These are phyloP conservation scores for Toxostoma redivivum DNA, from an alignment of 2,113 vertebrate species.

Conservation along the genomic window DNA sequence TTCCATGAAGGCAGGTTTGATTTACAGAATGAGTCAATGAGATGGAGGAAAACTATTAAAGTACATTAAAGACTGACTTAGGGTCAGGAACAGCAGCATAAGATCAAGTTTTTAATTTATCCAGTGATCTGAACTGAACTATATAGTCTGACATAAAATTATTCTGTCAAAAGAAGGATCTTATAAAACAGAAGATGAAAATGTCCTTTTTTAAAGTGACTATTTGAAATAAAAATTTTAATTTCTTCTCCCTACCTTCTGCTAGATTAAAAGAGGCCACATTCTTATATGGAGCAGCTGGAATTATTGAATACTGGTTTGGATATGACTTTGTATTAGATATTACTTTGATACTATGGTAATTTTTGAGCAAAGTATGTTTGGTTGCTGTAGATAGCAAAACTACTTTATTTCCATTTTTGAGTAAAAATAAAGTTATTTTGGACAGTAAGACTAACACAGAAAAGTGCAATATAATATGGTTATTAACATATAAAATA, in stretches of 20 bases:
- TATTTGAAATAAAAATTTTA: not conserved
- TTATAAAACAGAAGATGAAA: not conserved
- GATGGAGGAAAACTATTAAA: slow-evolving; percentile 24
- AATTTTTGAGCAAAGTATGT: not conserved
- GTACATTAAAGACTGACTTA: not conserved
- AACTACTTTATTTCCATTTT: not conserved
- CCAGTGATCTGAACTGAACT: slow-evolving; percentile 7
- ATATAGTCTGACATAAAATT: not conserved
- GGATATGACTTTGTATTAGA: not conserved
- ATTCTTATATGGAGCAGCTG: not conserved
- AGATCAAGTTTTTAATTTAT: slow-evolving; percentile 38
- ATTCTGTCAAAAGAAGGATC: not conserved
- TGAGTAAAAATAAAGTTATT: not conserved
- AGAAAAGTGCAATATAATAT: not conserved
- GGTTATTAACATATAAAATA: not conserved
- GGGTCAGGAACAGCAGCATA: slow-evolving; percentile 13
- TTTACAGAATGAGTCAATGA: slow-evolving; percentile 27
- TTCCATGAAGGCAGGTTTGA: slow-evolving; percentile 30
- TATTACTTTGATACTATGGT: not conserved
- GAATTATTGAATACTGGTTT: not conserved
- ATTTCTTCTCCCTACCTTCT: not conserved
- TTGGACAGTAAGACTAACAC: not conserved
- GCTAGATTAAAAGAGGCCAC: not conserved
- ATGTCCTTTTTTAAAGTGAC: not conserved
- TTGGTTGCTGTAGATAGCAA: not conserved